Evolutionary conservation across 1,140 invertebrate genomes (phyloP), one percentile per base, ranked within the genome.

Genomic region (Homarus americanus): DNA sequence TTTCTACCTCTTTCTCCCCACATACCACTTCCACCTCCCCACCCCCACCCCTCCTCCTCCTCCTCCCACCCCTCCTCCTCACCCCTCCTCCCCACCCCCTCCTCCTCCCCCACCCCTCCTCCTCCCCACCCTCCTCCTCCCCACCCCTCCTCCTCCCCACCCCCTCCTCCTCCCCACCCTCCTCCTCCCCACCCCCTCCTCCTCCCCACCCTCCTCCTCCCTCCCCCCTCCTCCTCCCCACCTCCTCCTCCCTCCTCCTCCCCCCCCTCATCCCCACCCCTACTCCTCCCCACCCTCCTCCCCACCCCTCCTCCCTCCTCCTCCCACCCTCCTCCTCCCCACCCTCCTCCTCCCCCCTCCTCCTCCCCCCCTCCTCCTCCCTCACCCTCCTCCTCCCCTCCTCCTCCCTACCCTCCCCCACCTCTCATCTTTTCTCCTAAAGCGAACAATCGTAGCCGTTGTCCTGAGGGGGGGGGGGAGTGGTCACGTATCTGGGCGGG

Each of bases 401-500:
- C 15, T 76, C 41, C 34, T 17, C 53, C 38, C 44, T 32, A 32
- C 28, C 32, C 15, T 32, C 72, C 73, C 15, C 49, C 28, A 24
- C 38, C 17, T 86, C 84, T 53, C 28, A 53, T 28, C 32, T 28
- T 73, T n/a, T 53, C 41, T 76, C 84, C 24, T n/a, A n/a, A n/a
- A n/a, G n/a, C n/a, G n/a, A n/a, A n/a, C n/a, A n/a, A n/a, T n/a
- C n/a, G n/a, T n/a, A n/a, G n/a, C n/a, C n/a, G n/a, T n/a, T n/a
- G n/a, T n/a, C n/a, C n/a, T n/a, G n/a, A n/a, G n/a, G n/a, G n/a
- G n/a, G n/a, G n/a, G n/a, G n/a, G n/a, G n/a, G n/a, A n/a, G n/a
- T n/a, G n/a, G n/a, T n/a, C n/a, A n/a, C n/a, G n/a, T n/a, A n/a
- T n/a, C n/a, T n/a, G n/a, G n/a, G n/a, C n/a, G n/a, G n/a, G n/a